Conservation (phyloP, 2,113 vertebrate genomes). For the Rhinogobius similis region DNA sequence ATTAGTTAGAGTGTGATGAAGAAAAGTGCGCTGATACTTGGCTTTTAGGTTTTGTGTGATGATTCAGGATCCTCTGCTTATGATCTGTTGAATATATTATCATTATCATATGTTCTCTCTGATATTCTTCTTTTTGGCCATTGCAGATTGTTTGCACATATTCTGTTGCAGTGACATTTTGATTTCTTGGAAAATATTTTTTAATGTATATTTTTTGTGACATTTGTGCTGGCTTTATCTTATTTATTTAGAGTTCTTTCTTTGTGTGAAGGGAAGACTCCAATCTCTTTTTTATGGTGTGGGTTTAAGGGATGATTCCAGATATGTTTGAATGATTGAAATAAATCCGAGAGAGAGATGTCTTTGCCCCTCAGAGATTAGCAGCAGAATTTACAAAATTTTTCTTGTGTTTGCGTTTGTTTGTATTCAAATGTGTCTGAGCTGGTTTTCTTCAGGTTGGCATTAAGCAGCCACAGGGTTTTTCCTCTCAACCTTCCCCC, state of each 20-base stretch:
- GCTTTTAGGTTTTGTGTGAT: conserved; percentile 26
- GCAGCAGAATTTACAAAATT: background rate
- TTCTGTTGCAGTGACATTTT: background rate
- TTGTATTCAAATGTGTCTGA: conserved; percentile 52
- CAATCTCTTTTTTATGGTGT: background rate
- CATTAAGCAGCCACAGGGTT: conserved; percentile 58
- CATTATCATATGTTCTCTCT: conserved; percentile 29
- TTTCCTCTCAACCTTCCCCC: conserved; percentile 17
- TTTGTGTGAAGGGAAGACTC: background rate
- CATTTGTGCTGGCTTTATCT: background rate
- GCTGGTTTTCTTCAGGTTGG: conserved; percentile 72
- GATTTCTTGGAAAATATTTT: background rate
- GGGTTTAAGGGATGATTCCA: background rate
- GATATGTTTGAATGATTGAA: background rate
- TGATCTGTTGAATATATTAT: conserved; percentile 33
- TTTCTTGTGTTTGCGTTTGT: conserved; percentile 35
- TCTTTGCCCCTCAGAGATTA: conserved; percentile 15
- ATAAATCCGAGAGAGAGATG: conserved; percentile 5
- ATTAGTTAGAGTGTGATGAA: conserved; percentile 13
- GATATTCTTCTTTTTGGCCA: conserved; percentile 18
- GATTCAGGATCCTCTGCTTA: conserved; percentile 32
- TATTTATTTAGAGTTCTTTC: background rate
- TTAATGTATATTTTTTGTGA: background rate
- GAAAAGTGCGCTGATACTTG: conserved; percentile 24
- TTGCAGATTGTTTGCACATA: conserved; percentile 12